phyloP scores from a whole-genome alignment of 2,888 invertebrate species.

The Oscheius onirici region DNA sequence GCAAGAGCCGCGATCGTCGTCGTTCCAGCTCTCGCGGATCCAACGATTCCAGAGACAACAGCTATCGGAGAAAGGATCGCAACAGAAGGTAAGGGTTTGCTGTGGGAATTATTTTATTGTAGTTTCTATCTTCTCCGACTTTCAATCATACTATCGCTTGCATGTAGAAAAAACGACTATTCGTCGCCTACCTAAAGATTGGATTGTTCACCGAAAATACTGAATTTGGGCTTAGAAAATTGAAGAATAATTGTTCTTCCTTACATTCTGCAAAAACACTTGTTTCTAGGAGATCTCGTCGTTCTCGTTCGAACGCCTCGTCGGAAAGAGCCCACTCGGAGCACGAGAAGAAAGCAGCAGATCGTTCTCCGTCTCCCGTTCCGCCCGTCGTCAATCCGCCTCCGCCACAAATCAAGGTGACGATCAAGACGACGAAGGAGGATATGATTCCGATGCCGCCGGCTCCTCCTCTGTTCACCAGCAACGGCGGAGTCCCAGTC shows the following conservation, averaged over 20 bases:
- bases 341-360: not conserved
- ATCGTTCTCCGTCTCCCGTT: slow-evolving; percentile 14
- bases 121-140: not conserved
- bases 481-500: no score
- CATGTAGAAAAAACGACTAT: no score
- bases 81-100: not conserved
- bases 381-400: slow-evolving; percentile 11
- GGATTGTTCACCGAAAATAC: no score
- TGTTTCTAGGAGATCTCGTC: slow-evolving; percentile 13
- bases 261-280: no score
- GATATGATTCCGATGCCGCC: slow-evolving; percentile 23
- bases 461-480: not conserved
- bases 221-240: no score
- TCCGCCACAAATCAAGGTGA: slow-evolving; percentile 9
- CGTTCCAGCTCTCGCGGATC: slow-evolving; percentile 14
- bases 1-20: not conserved
- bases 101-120: not conserved
- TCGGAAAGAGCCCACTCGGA: not conserved
- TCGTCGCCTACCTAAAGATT: no score
- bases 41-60: not conserved
- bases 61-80: not conserved
- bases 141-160: no score
- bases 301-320: slow-evolving; percentile 8
- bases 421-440: slow-evolving; percentile 20
- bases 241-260: no score